Evolutionary conservation across 2,888 invertebrate genomes (phyloP).

Genomic region (Caradrina kadenii): DNA sequence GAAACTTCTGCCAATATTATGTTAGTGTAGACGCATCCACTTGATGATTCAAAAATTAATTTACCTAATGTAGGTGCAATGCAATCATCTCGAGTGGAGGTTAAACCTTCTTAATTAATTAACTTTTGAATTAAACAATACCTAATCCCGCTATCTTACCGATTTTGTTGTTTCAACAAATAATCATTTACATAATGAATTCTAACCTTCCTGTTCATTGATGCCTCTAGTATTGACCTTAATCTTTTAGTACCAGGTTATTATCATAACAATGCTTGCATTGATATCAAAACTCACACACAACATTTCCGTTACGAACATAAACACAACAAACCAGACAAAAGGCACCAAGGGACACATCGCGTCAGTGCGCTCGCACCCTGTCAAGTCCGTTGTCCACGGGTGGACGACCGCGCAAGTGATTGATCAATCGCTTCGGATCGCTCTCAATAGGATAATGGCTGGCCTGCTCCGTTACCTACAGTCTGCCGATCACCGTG

Average conservation of each 20-base stretch:
- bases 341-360: not conserved
- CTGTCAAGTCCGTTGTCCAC: conserved; percentile 36
- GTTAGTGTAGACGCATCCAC: not conserved
- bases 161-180: not conserved
- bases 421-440: conserved; percentile 56
- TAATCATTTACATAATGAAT: not conserved
- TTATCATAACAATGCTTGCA: not conserved
- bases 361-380: conserved; percentile 26
- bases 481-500: conserved; percentile 48
- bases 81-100: not conserved
- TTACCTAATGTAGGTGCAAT: not conserved
- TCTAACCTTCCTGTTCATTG: not conserved
- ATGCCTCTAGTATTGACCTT: not conserved
- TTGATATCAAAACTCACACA: not conserved
- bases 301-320: not conserved
- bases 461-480: conserved; percentile 36
- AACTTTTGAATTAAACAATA: not conserved
- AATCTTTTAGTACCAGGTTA: not conserved
- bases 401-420: conserved; percentile 62
- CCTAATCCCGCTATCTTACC: not conserved
- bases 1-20: conserved; percentile 38
- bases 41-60: conserved; percentile 15
- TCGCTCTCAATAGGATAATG: conserved; percentile 63
- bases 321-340: not conserved
- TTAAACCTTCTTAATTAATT: not conserved